These are phyloP conservation scores for Muscicapa comitata DNA, from an alignment of 2,797 vertebrate genomes.

Conservation along the genomic window DNA sequence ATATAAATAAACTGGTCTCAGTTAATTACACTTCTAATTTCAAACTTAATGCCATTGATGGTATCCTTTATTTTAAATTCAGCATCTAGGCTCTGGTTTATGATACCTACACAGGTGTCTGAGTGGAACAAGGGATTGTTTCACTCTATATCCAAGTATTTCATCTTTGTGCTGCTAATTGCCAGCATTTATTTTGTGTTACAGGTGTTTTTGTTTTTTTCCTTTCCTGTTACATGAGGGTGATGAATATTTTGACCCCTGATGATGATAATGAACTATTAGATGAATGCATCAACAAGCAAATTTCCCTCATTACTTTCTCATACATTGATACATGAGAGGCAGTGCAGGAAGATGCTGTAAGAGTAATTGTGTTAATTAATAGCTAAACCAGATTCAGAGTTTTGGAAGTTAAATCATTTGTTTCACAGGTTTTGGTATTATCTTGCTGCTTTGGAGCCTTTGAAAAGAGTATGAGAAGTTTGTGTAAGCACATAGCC, in stretches of 20 bases:
- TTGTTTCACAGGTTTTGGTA: background rate
- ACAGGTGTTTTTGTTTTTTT: background rate
- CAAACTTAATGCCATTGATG: background rate
- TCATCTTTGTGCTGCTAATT: background rate
- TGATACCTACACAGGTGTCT: background rate
- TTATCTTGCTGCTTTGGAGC: background rate
- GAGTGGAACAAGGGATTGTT: background rate
- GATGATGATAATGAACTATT: conserved; percentile 30
- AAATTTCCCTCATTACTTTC: conserved; percentile 30
- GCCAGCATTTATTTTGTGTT: background rate
- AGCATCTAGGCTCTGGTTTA: background rate
- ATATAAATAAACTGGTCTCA: background rate
- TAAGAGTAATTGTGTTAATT: background rate
- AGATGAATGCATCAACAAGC: conserved; percentile 2
- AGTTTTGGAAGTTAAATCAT: background rate
- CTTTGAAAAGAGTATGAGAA: background rate
- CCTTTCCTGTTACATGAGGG: background rate
- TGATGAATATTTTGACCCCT: conserved; percentile 33
- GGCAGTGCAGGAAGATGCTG: background rate
- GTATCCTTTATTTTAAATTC: background rate
- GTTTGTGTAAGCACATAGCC: background rate
- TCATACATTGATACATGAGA: background rate
- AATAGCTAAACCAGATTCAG: background rate
- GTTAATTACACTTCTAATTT: background rate
- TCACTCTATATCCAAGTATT: background rate